Conservation (phyloP, 2,113 vertebrate genomes). For the Panthera tigris region DNA sequence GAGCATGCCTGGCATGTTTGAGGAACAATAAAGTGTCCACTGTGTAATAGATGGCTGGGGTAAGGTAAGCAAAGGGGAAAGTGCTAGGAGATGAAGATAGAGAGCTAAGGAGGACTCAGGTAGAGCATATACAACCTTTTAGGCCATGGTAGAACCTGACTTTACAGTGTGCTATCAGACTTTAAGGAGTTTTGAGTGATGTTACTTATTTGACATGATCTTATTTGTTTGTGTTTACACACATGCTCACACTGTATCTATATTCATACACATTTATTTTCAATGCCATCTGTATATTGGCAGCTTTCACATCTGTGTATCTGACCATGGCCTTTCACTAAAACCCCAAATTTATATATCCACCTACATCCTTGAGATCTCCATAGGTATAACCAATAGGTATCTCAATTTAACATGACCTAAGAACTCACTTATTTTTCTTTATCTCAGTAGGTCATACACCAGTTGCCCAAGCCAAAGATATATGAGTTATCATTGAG, state of each 20-base stretch:
- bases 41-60: rapidly evolving
- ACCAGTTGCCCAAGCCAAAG: background rate
- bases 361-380: background rate
- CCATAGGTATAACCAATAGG: background rate
- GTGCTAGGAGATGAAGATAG: background rate
- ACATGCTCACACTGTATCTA: background rate
- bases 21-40: background rate
- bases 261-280: background rate
- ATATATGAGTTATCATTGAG: background rate
- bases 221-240: background rate
- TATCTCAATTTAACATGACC: background rate
- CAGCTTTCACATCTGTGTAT: background rate
- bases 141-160: background rate
- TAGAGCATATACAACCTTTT: background rate
- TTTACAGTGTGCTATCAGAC: background rate
- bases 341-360: background rate
- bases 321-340: background rate
- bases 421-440: background rate
- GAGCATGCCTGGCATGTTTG: background rate
- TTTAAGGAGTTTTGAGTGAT: background rate
- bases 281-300: background rate
- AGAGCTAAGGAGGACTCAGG: rapidly evolving
- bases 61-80: background rate
- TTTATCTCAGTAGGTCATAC: background rate
- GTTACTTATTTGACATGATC: background rate